Conservation (phyloP, 1,140 invertebrate species). For the Colletes gigas region DNA sequence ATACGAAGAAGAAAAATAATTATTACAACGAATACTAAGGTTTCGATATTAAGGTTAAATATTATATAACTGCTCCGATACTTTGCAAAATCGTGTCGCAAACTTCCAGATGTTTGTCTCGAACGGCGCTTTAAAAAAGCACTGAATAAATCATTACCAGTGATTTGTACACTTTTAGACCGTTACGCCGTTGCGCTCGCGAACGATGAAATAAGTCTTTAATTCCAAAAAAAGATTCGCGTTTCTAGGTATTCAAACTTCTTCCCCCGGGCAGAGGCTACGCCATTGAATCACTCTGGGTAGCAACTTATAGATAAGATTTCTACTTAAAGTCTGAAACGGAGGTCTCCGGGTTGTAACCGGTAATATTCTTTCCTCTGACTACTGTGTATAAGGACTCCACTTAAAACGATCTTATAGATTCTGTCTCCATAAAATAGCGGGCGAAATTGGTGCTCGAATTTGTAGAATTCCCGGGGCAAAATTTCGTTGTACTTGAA, state of each 20-base stretch:
- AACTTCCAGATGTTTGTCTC: too few species aligned
- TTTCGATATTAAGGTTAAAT: too few species aligned
- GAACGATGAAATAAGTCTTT: too few species aligned
- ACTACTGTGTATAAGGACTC: background rate
- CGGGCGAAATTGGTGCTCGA: constrained; percentile 19
- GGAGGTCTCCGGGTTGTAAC: constrained; percentile 3
- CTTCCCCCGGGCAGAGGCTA: background rate
- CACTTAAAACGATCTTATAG: constrained; percentile 5
- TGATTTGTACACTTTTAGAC: too few species aligned
- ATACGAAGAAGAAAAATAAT: too few species aligned
- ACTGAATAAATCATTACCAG: too few species aligned
- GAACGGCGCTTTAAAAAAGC: too few species aligned
- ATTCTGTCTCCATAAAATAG: constrained; percentile 12
- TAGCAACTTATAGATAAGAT: constrained; percentile 19
- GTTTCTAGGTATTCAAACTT: background rate
- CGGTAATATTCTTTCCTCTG: constrained; percentile 18
- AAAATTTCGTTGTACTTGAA: constrained; percentile 5
- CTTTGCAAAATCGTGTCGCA: too few species aligned
- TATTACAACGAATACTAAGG: too few species aligned
- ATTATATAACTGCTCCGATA: too few species aligned
- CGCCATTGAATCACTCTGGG: background rate
- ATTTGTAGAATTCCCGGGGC: background rate
- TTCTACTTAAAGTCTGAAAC: constrained; percentile 8
- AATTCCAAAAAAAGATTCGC: background rate
- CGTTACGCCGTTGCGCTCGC: too few species aligned